Percentiles rank a stretch among this genome's conserved stretches.
phyloP scores from a whole-genome alignment of 2,888 invertebrate species.

The Ligdia adustata region DNA sequence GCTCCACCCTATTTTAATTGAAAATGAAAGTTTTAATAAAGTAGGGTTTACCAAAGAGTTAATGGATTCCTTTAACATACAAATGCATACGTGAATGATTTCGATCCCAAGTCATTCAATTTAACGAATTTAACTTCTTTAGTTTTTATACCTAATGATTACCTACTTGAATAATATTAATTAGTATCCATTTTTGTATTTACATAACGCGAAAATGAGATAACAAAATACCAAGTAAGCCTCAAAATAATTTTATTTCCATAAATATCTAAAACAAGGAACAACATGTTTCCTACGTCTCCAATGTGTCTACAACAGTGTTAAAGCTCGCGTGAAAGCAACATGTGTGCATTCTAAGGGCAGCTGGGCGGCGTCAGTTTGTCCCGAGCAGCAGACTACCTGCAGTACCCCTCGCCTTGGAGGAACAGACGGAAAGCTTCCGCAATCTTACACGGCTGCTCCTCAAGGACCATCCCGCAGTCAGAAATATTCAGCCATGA shows the following conservation, averaged over 20 bases:
- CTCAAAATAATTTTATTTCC: conserved; percentile 76
- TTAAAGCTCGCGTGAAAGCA: conserved; percentile 82
- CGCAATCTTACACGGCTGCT: conserved; percentile 98
- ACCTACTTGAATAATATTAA: not conserved
- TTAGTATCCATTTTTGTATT: not conserved
- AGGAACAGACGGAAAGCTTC: conserved; percentile 98
- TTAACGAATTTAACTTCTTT: no score
- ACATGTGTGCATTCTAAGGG: conserved; percentile 72
- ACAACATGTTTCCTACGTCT: conserved; percentile 73
- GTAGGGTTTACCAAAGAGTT: no score
- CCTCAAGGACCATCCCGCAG: conserved; percentile 99
- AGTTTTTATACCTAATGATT: no score
- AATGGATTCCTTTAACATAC: no score
- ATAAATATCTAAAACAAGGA: conserved; percentile 75
- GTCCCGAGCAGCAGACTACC: conserved; percentile 63
- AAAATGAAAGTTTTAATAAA: no score
- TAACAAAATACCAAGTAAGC: conserved; percentile 58
- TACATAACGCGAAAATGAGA: conserved; percentile 4
- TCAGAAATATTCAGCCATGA: conserved; percentile 99
- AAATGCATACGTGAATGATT: no score
- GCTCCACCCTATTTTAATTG: no score
- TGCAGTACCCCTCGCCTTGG: conserved; percentile 99
- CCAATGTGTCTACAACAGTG: conserved; percentile 76
- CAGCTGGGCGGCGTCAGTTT: conserved; percentile 60
- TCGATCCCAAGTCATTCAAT: no score